phyloP scores from a whole-genome alignment of 2,888 invertebrate species.

The Eristalinus sepulchralis region DNA sequence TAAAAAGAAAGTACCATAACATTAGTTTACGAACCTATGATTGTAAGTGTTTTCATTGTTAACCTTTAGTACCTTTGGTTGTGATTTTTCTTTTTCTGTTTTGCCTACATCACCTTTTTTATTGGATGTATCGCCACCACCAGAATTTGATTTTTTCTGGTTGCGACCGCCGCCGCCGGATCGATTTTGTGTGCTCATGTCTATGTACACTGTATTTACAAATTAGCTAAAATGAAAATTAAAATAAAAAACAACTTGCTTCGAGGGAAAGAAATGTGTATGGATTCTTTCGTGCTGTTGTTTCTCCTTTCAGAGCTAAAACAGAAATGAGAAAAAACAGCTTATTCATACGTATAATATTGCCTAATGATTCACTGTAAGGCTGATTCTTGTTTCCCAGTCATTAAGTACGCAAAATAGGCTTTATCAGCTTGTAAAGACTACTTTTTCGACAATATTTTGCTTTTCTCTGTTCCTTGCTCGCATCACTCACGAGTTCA shows the following conservation, averaged over 20 bases:
- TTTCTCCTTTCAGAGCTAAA: neutral
- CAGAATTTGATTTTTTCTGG: slow-evolving; percentile 80
- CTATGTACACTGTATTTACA: slow-evolving; percentile 81
- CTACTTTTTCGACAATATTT: too few species aligned
- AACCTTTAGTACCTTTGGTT: slow-evolving; percentile 80
- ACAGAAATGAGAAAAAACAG: too few species aligned
- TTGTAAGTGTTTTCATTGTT: slow-evolving; percentile 6
- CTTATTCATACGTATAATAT: too few species aligned
- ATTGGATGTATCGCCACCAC: slow-evolving; percentile 78
- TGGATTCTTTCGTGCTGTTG: neutral
- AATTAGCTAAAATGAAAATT: slow-evolving; percentile 77
- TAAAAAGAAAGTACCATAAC: slow-evolving; percentile 75
- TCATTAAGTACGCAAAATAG: too few species aligned
- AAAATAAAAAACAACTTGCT: neutral
- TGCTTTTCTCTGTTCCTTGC: too few species aligned
- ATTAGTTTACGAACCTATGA: neutral
- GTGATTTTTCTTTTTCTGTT: slow-evolving; percentile 84
- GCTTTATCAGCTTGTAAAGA: too few species aligned
- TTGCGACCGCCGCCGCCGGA: slow-evolving; percentile 79
- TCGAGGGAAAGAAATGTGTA: neutral
- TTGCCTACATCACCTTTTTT: slow-evolving; percentile 84
- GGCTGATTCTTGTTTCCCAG: too few species aligned
- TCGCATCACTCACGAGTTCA: too few species aligned
- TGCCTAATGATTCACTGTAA: too few species aligned
- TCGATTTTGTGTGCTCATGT: slow-evolving; percentile 82